These are phyloP conservation scores for Steatocranus sp. DNA, from an alignment of 2,797 vertebrate genomes.

Conservation along the genomic window DNA sequence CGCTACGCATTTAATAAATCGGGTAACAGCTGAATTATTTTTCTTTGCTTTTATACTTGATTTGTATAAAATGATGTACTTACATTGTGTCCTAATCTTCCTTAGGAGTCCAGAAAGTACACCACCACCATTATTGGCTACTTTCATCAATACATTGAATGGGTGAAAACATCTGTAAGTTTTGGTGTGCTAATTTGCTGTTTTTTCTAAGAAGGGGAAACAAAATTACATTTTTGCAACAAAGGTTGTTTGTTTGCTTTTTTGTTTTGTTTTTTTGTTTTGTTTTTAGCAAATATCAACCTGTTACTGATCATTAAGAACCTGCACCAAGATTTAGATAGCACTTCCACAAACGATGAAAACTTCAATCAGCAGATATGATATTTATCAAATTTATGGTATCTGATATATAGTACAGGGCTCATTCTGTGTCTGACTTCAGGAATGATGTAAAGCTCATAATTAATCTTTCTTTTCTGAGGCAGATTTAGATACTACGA, in stretches of 20 bases:
- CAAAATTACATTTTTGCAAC: fast-evolving
- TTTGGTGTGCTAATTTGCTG: not conserved
- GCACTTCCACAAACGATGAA: not conserved
- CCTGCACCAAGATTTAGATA: not conserved
- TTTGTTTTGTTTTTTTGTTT: not conserved
- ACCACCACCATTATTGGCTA: slow-evolving; percentile 79
- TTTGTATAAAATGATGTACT: not conserved
- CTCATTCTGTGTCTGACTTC: not conserved
- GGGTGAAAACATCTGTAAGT: slow-evolving; percentile 90
- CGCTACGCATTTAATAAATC: slow-evolving; percentile 75
- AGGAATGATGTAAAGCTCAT: not conserved
- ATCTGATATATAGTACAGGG: not conserved
- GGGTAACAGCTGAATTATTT: slow-evolving; percentile 60
- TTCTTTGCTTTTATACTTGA: not conserved
- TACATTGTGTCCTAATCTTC: not conserved
- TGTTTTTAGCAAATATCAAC: not conserved
- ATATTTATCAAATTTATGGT: not conserved
- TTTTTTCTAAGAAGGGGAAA: not conserved
- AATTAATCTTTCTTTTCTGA: not conserved
- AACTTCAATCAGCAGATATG: not conserved
- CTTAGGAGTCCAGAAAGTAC: slow-evolving; percentile 85
- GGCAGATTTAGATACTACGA: not conserved
- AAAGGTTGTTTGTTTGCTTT: not conserved
- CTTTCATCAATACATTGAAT: slow-evolving; percentile 86
- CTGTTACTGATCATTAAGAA: not conserved